Evolutionary conservation across 2,888 invertebrate species (phyloP).

Genomic region (Cosmopolites sordidus): DNA sequence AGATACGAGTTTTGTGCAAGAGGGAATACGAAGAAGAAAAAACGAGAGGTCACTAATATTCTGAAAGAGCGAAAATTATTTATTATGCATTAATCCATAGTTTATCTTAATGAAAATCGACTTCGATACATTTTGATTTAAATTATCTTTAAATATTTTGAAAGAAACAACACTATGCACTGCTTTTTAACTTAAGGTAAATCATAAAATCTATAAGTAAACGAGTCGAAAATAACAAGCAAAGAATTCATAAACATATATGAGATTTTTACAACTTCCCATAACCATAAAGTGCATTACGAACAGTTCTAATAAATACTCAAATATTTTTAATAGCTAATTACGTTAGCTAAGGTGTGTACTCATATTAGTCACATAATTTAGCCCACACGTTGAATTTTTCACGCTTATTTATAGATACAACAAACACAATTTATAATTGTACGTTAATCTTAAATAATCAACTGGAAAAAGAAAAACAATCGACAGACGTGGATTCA

Average conservation of each 20-base stretch:
- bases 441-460: neutral
- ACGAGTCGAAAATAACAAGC: neutral
- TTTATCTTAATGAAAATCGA: no score
- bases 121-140: no score
- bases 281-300: neutral
- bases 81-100: no score
- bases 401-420: constrained; percentile 1
- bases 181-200: neutral
- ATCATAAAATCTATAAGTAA: neutral
- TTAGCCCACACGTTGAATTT: neutral
- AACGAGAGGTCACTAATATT: no score
- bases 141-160: no score
- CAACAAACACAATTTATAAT: neutral
- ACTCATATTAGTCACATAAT: neutral
- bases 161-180: neutral
- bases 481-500: no score
- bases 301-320: neutral
- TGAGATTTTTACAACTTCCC: neutral
- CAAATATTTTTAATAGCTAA: constrained; percentile 1
- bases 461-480: no score
- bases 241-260: neutral
- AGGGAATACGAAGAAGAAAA: no score
- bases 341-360: constrained; percentile 1
- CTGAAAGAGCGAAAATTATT: no score
- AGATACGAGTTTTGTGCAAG: no score